Percentiles rank a stretch among this genome's conserved stretches.
Evolutionary conservation across 2,888 invertebrate genomes (phyloP).

Genomic region (Tortrix viridana): DNA sequence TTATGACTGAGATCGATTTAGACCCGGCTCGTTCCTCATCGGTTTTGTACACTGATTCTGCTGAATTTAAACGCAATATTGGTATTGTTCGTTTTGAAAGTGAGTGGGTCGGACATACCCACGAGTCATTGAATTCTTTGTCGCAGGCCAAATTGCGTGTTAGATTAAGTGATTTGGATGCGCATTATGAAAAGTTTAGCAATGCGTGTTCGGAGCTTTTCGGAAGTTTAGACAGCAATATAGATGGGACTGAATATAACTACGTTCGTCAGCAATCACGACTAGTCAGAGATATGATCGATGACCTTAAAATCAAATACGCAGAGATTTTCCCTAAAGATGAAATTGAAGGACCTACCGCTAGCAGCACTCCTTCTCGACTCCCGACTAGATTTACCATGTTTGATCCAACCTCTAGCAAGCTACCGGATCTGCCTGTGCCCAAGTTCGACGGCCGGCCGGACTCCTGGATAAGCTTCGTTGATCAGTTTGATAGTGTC

Average conservation of each 20-base stretch:
- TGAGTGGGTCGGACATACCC: not conserved
- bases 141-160: not conserved
- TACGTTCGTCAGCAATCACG: not conserved
- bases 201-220: not conserved
- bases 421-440: not conserved
- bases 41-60: not conserved
- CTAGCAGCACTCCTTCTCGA: not conserved
- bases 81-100: not conserved
- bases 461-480: not conserved
- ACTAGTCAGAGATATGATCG: not conserved
- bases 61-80: not conserved
- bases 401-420: not conserved
- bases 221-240: not conserved
- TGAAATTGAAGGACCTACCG: not conserved
- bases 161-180: not conserved
- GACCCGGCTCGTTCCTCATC: not conserved
- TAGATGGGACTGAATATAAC: not conserved
- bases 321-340: not conserved
- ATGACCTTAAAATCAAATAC: slow-evolving; percentile 6
- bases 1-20: not conserved
- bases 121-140: not conserved
- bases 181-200: not conserved
- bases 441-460: not conserved
- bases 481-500: slow-evolving; percentile 3
- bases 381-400: not conserved